phyloP scores from a whole-genome alignment of 2,888 invertebrate species.

The Drosophila neutralis region DNA sequence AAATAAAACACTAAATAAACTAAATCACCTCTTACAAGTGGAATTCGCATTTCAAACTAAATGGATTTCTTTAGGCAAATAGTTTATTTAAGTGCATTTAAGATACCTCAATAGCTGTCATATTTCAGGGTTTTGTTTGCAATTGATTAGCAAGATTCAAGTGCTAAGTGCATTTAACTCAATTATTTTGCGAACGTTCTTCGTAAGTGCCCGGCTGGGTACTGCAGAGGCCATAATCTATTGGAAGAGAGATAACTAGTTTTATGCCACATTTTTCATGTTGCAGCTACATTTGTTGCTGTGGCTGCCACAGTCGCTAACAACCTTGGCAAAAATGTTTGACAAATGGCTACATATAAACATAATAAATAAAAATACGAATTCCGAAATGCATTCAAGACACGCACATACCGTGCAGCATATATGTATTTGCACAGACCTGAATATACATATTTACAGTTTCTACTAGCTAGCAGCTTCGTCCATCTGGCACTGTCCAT shows the following conservation, averaged over 20 bases:
- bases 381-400: slow-evolving; percentile 65
- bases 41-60: neutral
- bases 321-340: slow-evolving; percentile 66
- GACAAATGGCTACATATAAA: slow-evolving; percentile 79
- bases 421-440: neutral
- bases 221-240: slow-evolving; percentile 27
- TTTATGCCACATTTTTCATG: slow-evolving; percentile 34
- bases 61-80: neutral
- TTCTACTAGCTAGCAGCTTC: slow-evolving; percentile 51
- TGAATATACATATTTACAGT: slow-evolving; percentile 1
- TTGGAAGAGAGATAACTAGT: slow-evolving; percentile 2
- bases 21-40: neutral
- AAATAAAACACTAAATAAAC: neutral
- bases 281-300: slow-evolving; percentile 28
- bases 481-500: slow-evolving; percentile 28
- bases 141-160: slow-evolving; percentile 2
- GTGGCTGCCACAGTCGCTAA: slow-evolving; percentile 39
- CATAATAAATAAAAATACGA: slow-evolving; percentile 72
- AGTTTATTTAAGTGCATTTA: slow-evolving; percentile 3
- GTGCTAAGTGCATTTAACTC: slow-evolving; percentile 8
- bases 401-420: slow-evolving; percentile 28
- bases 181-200: slow-evolving; percentile 13
- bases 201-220: neutral
- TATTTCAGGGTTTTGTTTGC: slow-evolving; percentile 7
- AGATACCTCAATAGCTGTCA: slow-evolving; percentile 1